Conservation (phyloP, 2,113 vertebrate genomes). For the Zosterops borbonicus region DNA sequence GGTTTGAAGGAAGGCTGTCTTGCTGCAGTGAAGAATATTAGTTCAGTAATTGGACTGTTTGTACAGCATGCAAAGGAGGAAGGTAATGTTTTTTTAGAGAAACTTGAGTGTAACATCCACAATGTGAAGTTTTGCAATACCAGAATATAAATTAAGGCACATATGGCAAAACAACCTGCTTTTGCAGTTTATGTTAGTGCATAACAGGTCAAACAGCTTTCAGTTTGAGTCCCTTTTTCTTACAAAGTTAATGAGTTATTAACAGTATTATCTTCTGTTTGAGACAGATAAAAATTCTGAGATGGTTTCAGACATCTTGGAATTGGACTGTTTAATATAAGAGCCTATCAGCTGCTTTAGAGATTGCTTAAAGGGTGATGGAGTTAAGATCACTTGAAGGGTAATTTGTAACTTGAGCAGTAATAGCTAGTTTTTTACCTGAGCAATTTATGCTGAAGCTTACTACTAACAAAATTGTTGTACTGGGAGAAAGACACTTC, state of each 20-base stretch:
- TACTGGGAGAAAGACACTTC: not conserved
- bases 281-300: not conserved
- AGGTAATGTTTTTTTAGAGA: conserved; percentile 76
- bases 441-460: not conserved
- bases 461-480: not conserved
- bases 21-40: conserved; percentile 84
- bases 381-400: not conserved
- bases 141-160: not conserved
- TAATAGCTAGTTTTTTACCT: not conserved
- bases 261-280: not conserved
- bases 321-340: not conserved
- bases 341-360: not conserved
- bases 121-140: not conserved
- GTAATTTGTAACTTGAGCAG: not conserved
- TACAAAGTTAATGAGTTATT: not conserved
- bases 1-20: conserved; percentile 86
- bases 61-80: conserved; percentile 85
- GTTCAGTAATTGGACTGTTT: conserved; percentile 85
- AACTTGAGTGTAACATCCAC: not conserved
- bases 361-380: not conserved
- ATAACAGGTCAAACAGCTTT: not conserved
- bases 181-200: not conserved
- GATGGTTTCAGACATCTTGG: not conserved
- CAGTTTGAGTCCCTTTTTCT: not conserved
- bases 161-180: not conserved